Evolutionary conservation across 2,888 invertebrate species (phyloP), one percentile per base, ranked within the genome.

Genomic region (Xestia sexstrigata): DNA sequence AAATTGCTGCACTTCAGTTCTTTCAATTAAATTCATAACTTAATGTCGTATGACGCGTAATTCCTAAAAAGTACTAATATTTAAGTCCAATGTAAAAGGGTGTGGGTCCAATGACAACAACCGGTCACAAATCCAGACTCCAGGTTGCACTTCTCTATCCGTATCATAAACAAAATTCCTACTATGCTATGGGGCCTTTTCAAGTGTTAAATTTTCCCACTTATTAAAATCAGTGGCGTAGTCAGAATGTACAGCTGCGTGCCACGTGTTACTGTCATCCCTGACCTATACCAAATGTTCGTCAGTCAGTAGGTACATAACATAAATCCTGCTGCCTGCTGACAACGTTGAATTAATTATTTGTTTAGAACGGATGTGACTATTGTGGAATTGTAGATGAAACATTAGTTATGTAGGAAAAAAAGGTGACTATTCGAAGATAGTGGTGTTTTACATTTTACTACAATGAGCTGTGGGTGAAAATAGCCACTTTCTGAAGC

Each of bases 321-420:
- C 47, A 77, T 63, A 77, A 78, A 70, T 26, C 55, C 47, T 30
- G 47, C 45, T 78, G 78, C 39, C 47, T 47, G 55, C 55, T 78
- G 78, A 78, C 70, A 71, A 71, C 15, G 55, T 39, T 78, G 71
- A 71, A 78, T 71, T 65, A 78, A 66, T 78, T 78, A 78, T n/a
- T 58, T 11, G 55, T 30, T 30, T 55, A 47, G 39, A 65, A 65
- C 78, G 70, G 70, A 78, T 78, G 47, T 55, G 45, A n/a, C 20
- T 23, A 30, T 30, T 70, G 63, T 77, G 45, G 11, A 60, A 58
- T 52, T 30, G 20, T n/a, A 11, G 4, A 55, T 69, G 62, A 39
- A 2, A 23, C n/a, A 55, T 52, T n/a, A 17, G 26, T 26, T 17
- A 42, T 42, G 42, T 42, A 42, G 9, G 9, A 42, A 42, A 42